A percentile compares a stretch with the other conserved stretches of the same genome.
Conservation (phyloP, 35 echinoderm and acorn worm genomes). For the Ophioderma brevispina region DNA sequence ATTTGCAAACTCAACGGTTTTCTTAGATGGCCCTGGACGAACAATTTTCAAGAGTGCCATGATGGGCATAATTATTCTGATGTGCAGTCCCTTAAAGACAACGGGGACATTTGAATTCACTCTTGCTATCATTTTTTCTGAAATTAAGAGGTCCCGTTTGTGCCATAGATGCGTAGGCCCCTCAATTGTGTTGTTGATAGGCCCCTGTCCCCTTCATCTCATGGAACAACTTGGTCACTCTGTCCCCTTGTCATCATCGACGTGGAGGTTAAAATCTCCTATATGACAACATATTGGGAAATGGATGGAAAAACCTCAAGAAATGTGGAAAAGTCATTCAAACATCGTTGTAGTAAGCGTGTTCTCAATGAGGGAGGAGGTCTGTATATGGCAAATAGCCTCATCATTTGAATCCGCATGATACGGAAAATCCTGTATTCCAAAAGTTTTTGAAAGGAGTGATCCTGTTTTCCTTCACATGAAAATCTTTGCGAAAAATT, state of each 20-base stretch:
- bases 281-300: background rate
- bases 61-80: no score
- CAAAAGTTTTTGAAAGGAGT: constrained; percentile 30
- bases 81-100: no score
- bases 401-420: background rate
- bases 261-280: constrained; percentile 35
- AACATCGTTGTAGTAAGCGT: background rate
- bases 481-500: no score
- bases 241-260: background rate
- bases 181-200: background rate
- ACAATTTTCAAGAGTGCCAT: no score
- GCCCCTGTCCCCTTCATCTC: background rate
- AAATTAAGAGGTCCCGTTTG: no score
- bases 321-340: background rate
- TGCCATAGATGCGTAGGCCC: background rate
- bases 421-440: background rate
- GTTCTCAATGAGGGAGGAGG: background rate
- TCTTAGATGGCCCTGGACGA: no score
- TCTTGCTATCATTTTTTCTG: no score
- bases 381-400: background rate
- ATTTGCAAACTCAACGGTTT: no score
- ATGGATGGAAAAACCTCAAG: background rate
- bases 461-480: no score
- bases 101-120: no score
- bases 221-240: background rate